These are phyloP conservation scores for Nemurella pictetii DNA, from an alignment of 2,888 invertebrate species.

Conservation along the genomic window DNA sequence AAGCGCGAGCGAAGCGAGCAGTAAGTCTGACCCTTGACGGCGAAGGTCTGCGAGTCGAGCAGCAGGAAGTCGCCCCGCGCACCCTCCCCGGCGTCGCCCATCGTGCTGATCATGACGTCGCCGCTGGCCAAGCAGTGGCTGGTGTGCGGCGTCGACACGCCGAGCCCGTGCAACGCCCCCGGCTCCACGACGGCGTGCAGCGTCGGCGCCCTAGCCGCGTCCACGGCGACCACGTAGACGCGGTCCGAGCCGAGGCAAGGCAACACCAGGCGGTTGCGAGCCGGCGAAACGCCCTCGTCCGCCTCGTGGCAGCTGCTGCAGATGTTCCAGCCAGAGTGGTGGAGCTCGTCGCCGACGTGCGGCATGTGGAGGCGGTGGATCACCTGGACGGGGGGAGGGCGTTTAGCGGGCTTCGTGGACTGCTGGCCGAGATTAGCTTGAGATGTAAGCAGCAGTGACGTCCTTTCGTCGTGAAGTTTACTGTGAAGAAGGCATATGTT, in stretches of 20 bases:
- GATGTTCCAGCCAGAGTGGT: slow-evolving; percentile 96
- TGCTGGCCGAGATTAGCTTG: too few species aligned
- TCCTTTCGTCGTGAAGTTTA: too few species aligned
- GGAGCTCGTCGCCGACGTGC: slow-evolving; percentile 81
- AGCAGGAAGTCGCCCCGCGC: slow-evolving; percentile 86
- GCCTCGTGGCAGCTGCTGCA: slow-evolving; percentile 91
- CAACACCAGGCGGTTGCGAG: slow-evolving; percentile 77
- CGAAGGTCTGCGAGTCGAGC: slow-evolving; percentile 79
- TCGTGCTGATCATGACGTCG: slow-evolving; percentile 91
- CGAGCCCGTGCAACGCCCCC: slow-evolving; percentile 70
- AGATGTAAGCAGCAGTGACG: too few species aligned
- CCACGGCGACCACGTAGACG: slow-evolving; percentile 81
- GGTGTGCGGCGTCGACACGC: slow-evolving; percentile 89
- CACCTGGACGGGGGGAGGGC: slow-evolving; percentile 61
- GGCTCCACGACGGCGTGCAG: slow-evolving; percentile 82
- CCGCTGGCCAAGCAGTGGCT: slow-evolving; percentile 91
- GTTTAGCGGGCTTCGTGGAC: neutral
- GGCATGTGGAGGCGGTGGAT: slow-evolving; percentile 83
- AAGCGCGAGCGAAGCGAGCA: too few species aligned
- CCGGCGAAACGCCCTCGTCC: slow-evolving; percentile 52
- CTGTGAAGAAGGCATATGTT: too few species aligned
- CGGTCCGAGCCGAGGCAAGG: slow-evolving; percentile 81
- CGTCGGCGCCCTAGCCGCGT: slow-evolving; percentile 71
- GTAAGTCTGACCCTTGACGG: slow-evolving; percentile 68
- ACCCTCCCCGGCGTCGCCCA: slow-evolving; percentile 87